These are phyloP conservation scores for Calameuta filiformis DNA, from an alignment of 2,888 invertebrate species.

Conservation along the genomic window DNA sequence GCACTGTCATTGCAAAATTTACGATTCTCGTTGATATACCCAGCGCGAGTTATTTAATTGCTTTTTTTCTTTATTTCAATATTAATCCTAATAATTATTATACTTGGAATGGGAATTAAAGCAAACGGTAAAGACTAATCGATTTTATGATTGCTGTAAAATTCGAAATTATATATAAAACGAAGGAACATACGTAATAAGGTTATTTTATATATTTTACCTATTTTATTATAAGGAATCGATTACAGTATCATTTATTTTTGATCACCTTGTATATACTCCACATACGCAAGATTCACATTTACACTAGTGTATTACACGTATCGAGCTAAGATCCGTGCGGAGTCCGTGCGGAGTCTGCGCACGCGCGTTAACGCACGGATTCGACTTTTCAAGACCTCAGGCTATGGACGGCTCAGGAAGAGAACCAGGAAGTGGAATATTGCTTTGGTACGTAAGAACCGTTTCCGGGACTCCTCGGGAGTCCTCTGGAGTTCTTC, in stretches of 20 bases:
- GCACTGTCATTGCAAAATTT: background rate
- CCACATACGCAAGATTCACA: background rate
- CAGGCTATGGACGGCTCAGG: background rate
- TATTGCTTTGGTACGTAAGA: background rate
- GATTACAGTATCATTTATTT: background rate
- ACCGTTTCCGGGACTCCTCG: background rate
- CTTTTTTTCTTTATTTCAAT: background rate
- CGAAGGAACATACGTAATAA: background rate
- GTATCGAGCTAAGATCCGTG: background rate
- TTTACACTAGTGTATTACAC: background rate
- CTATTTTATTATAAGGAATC: background rate
- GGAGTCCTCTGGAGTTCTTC: background rate
- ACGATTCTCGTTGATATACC: background rate
- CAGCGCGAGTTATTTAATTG: background rate
- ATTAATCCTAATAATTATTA: background rate
- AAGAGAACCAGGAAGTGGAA: background rate
- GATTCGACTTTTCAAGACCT: background rate
- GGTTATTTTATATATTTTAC: background rate
- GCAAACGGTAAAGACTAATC: background rate
- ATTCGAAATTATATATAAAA: background rate
- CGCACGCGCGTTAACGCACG: constrained; percentile 41
- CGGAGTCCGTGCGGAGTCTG: constrained; percentile 19
- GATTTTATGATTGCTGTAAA: background rate
- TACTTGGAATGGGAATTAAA: background rate
- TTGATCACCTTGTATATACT: background rate